Conservation (phyloP, 2,797 vertebrate genomes). For the Periparus ater region DNA sequence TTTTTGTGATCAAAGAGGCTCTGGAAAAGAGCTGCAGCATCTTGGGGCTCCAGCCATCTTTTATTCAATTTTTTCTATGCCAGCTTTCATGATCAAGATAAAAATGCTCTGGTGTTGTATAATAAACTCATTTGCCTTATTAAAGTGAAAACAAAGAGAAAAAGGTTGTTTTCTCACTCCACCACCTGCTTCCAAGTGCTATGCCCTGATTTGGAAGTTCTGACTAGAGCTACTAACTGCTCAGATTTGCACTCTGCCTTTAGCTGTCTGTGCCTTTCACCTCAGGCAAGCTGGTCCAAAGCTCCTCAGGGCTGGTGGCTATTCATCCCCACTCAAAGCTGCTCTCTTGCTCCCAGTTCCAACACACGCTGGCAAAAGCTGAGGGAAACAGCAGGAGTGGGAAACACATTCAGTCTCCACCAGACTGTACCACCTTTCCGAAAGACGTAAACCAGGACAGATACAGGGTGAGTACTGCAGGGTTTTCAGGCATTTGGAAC, state of each 20-base stretch:
- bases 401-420: neutral
- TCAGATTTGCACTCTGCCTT: neutral
- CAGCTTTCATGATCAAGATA: constrained; percentile 13
- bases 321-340: neutral
- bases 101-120: neutral
- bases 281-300: neutral
- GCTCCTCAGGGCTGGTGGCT: neutral
- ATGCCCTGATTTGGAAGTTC: neutral
- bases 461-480: neutral
- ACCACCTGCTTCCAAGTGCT: neutral
- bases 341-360: neutral
- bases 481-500: neutral
- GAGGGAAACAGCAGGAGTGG: neutral
- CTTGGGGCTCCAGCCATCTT: neutral
- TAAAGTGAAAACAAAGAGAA: constrained; percentile 15
- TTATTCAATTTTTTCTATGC: neutral
- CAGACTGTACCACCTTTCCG: neutral
- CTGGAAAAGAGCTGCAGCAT: neutral
- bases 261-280: neutral
- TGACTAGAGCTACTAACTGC: neutral
- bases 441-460: neutral
- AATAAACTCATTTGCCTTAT: constrained; percentile 6
- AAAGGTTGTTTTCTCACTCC: neutral
- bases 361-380: neutral
- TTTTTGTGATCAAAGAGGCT: neutral